These are phyloP conservation scores for Upupa epops DNA, from an alignment of 2,113 vertebrate species.

Conservation along the genomic window DNA sequence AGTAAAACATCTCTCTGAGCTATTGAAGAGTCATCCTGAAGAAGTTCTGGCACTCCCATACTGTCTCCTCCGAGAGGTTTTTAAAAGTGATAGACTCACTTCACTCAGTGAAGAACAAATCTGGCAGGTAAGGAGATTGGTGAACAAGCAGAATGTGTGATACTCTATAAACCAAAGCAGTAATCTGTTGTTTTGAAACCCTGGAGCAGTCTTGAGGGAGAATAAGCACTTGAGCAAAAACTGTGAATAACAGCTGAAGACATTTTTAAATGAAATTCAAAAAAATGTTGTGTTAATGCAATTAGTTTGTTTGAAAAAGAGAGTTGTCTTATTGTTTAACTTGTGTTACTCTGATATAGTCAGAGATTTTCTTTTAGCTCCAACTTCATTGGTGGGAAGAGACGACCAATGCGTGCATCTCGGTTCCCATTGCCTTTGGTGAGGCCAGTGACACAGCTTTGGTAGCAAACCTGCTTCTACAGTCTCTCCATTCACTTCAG, in stretches of 20 bases:
- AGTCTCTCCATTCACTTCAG: neutral
- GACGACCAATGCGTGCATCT: neutral
- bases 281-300: conserved; percentile 38
- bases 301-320: conserved; percentile 26
- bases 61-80: conserved; percentile 91
- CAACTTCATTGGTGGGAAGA: neutral
- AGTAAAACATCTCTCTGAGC: conserved; percentile 94
- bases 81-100: conserved; percentile 95
- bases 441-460: neutral
- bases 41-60: conserved; percentile 91
- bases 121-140: conserved; percentile 87
- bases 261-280: neutral
- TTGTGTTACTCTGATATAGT: neutral
- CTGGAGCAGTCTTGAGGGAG: conserved; percentile 33
- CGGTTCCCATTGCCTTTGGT: neutral
- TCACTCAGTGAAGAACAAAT: conserved; percentile 96
- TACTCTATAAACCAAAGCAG: conserved; percentile 4
- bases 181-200: conserved; percentile 31
- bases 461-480: neutral
- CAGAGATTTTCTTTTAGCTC: neutral
- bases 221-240: conserved; percentile 10
- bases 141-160: conserved; percentile 36
- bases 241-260: conserved; percentile 5
- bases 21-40: conserved; percentile 87
- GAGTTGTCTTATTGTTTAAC: neutral